A percentile compares a stretch with the other conserved stretches of the same genome.
These are phyloP conservation scores for Drosophila triauraria DNA, from an alignment of 1,140 invertebrate species.

Conservation along the genomic window DNA sequence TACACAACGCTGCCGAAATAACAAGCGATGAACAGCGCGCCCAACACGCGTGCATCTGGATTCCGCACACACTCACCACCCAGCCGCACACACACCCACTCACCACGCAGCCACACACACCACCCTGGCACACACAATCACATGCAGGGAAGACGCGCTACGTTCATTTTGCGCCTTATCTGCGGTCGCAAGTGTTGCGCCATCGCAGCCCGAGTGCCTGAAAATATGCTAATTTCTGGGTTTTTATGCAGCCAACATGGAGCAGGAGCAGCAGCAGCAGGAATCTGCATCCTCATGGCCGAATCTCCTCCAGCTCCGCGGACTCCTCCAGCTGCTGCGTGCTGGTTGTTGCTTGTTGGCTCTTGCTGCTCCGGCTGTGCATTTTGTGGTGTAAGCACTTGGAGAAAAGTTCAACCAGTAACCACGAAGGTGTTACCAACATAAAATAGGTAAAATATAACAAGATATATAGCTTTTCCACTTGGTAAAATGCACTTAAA, in stretches of 20 bases:
- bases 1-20: constrained; percentile 58
- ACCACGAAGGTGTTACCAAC: constrained; percentile 7
- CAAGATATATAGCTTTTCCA: no score
- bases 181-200: constrained; percentile 72
- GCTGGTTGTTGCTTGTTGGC: constrained; percentile 38
- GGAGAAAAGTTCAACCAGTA: constrained; percentile 22
- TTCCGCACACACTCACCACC: constrained; percentile 7
- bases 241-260: constrained; percentile 71
- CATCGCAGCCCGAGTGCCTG: constrained; percentile 65
- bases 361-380: constrained; percentile 48
- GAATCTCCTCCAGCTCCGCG: constrained; percentile 35
- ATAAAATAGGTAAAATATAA: no score
- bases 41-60: constrained; percentile 36
- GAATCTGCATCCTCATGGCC: constrained; percentile 60
- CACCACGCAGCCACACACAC: not conserved
- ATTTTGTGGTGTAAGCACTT: constrained; percentile 40
- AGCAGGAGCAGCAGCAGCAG: constrained; percentile 45
- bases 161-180: constrained; percentile 80
- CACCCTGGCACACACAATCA: constrained; percentile 16
- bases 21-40: constrained; percentile 55
- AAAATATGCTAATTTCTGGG: constrained; percentile 81
- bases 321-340: constrained; percentile 41
- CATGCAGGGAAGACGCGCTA: constrained; percentile 42
- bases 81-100: constrained; percentile 5
- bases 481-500: no score